A percentile compares a stretch with the other conserved stretches of the same genome.
Conservation (phyloP, 2,888 invertebrate species). For the Apamea epomidion region DNA sequence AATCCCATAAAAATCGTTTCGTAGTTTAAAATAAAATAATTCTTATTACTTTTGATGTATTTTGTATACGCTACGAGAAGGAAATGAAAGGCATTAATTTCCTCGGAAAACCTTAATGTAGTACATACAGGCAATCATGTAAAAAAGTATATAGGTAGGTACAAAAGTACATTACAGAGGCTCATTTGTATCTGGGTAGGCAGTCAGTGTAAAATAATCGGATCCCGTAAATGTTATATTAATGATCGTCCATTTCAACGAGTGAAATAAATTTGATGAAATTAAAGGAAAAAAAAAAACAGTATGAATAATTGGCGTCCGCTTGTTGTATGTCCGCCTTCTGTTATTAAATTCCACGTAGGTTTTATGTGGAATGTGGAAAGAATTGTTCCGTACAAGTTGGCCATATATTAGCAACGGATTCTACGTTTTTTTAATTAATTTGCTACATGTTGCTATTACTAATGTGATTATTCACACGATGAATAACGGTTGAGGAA, state of each 20-base stretch:
- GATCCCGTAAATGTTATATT: slow-evolving; percentile 81
- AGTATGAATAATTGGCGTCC: slow-evolving; percentile 75
- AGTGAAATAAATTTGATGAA: slow-evolving; percentile 85
- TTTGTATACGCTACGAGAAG: slow-evolving; percentile 31
- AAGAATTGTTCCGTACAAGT: slow-evolving; percentile 53
- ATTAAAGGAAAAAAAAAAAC: slow-evolving; percentile 79
- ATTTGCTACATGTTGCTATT: slow-evolving; percentile 35
- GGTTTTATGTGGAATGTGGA: slow-evolving; percentile 62
- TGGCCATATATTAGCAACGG: slow-evolving; percentile 43
- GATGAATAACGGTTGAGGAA: not conserved
- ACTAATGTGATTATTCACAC: slow-evolving; percentile 18
- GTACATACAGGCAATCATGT: slow-evolving; percentile 56
- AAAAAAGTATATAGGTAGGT: slow-evolving; percentile 49
- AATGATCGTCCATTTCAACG: slow-evolving; percentile 80
- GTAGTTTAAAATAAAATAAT: slow-evolving; percentile 17
- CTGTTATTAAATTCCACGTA: slow-evolving; percentile 71
- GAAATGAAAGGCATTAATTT: slow-evolving; percentile 67
- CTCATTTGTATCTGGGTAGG: slow-evolving; percentile 68
- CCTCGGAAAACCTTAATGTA: slow-evolving; percentile 56
- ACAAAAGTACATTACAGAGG: slow-evolving; percentile 62
- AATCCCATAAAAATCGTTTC: not conserved
- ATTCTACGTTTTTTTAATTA: slow-evolving; percentile 35
- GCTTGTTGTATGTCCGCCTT: slow-evolving; percentile 71
- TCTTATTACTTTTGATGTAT: slow-evolving; percentile 23
- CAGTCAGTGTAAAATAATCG: slow-evolving; percentile 74